Base-by-base conservation (phyloP, 1,140 invertebrate species). In the Eriosoma lanigerum region DNA sequence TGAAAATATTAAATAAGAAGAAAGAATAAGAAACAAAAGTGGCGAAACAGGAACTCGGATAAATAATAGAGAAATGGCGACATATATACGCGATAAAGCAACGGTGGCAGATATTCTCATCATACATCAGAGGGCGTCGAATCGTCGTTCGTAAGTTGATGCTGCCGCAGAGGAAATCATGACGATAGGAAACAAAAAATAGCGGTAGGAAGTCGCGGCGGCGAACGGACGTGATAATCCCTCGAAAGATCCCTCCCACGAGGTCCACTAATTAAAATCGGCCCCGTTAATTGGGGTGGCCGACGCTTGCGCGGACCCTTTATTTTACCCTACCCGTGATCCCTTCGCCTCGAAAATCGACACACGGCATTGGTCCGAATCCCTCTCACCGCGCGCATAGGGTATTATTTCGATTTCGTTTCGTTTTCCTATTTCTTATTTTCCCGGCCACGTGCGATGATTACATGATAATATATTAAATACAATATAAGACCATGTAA, bases 281-380 rank as follows among this genome's bases (percentile, higher is more conserved):
- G 44, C 75, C 75, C 75, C 24, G 75, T 78, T 78, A 78, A 78
- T 78, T 78, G 75, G 75, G 75, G 75, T 78, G 56, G 54, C 38
- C 24, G 29, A 78, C 75, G 75, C 75, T 78, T 78, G 75, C 75
- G 75, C 75, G 54, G 26, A 60, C 58, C 62, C 62, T 26, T 66
- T 66, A 38, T 44, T 38, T 8, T 38, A 3, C 32, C 32, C 8
- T 38, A 38, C 38, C 64, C 64, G 75, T 38, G 21, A n/a, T 38
- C 29, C 75, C 56, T 19, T 9, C 52, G 50, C 13, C 21, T 12
- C 24, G 24, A 21, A 24, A 15, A 38, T 38, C 75, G 38, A 78
- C 75, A 13, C 32, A 38, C 32, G 75, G 75, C 75, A 78, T 78
- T 78, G 75, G 75, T 60, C 75, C 62, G 46, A 48, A 54, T n/a